Base-by-base conservation (phyloP, 2,113 vertebrate species). In the Tamias sibiricus region DNA sequence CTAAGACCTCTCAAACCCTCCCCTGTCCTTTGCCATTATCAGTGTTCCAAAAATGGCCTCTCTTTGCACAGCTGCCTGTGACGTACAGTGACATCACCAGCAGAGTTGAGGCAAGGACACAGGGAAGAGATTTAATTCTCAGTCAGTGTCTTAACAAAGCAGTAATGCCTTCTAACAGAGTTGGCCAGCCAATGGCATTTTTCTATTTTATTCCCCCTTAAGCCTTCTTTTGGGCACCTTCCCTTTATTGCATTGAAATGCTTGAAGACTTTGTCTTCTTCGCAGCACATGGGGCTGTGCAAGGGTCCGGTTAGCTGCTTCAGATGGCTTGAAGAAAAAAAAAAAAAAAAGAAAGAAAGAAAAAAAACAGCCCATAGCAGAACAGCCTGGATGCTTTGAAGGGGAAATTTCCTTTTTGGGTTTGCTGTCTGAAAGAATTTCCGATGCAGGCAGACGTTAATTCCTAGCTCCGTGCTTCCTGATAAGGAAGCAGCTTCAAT, bases 321-420 rank as follows among this genome's bases (percentile, higher is more conserved):
- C 74, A 85, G 75, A 95, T 71, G 83, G 35, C 57, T 9, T 6
- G 14, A 32, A 94, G 91, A 96, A 75, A 88, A 69, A 91, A 79
- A 66, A 66, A 77, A 90, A 93, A n/a, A n/a, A n/a, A n/a, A 94
- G 91, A 96, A 75, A 88, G 64, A 91, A 79, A 66, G n/a, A 66
- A 77, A 90, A 93, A 87, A 93, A 86, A 83, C 81, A 92, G 96
- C 85, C 82, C 96, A 72, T 75, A 97, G 74, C 91, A 96, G 96
- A 98, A 92, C 94, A 7, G 13, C 59, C 79, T 37, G 95, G 97
- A 95, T 98, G 90, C 97, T 98, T 98, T 96, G 97, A 96, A 98
- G 98, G 98, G 98, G 98, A 98, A 98, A 98, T 98, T 98, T 98
- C 99, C 98, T 99, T 99, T 99, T 99, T 99, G 98, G 98, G 98